phyloP scores from a whole-genome alignment of 2,797 vertebrate genomes.

The Neoniphon sammara region DNA sequence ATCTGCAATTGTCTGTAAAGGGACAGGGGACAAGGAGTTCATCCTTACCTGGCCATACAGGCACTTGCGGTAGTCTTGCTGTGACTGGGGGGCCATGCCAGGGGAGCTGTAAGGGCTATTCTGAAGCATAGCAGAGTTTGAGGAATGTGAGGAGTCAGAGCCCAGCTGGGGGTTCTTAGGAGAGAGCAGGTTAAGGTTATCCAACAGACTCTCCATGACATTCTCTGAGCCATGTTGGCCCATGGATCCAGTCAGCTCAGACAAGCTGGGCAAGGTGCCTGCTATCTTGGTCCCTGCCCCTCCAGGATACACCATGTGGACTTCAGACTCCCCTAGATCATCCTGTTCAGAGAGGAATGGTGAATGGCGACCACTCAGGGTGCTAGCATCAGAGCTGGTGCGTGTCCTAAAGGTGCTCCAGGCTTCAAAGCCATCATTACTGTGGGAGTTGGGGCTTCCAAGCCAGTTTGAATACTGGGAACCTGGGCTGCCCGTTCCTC shows the following conservation, averaged over 20 bases:
- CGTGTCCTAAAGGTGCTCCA: slow-evolving; percentile 95
- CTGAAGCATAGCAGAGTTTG: slow-evolving; percentile 88
- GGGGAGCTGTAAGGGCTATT: slow-evolving; percentile 86
- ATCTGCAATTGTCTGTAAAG: slow-evolving; percentile 89
- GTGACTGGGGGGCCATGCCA: slow-evolving; percentile 81
- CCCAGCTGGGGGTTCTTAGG: slow-evolving; percentile 83
- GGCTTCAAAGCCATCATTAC: slow-evolving; percentile 94
- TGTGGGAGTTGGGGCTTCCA: slow-evolving; percentile 96
- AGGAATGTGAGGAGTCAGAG: slow-evolving; percentile 85
- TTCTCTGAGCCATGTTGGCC: slow-evolving; percentile 82
- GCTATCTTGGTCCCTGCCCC: slow-evolving; percentile 86
- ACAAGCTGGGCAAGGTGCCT: slow-evolving; percentile 92
- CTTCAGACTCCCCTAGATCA: slow-evolving; percentile 88
- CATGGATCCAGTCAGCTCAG: slow-evolving; percentile 89
- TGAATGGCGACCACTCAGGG: slow-evolving; percentile 92
- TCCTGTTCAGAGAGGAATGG: slow-evolving; percentile 95
- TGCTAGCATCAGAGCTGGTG: slow-evolving; percentile 96
- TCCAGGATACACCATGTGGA: slow-evolving; percentile 91
- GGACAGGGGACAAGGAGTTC: slow-evolving; percentile 85
- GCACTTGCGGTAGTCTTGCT: slow-evolving; percentile 91
- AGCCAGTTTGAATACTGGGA: slow-evolving; percentile 96
- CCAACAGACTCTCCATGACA: slow-evolving; percentile 93
- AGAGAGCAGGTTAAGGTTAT: slow-evolving; percentile 95
- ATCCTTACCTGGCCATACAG: slow-evolving; percentile 88
- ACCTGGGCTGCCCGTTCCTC: slow-evolving; percentile 87